A percentile compares a stretch with the other conserved stretches of the same genome.
These are phyloP conservation scores for Sebastes goodei DNA, from an alignment of 2,797 vertebrate genomes.

Conservation along the genomic window DNA sequence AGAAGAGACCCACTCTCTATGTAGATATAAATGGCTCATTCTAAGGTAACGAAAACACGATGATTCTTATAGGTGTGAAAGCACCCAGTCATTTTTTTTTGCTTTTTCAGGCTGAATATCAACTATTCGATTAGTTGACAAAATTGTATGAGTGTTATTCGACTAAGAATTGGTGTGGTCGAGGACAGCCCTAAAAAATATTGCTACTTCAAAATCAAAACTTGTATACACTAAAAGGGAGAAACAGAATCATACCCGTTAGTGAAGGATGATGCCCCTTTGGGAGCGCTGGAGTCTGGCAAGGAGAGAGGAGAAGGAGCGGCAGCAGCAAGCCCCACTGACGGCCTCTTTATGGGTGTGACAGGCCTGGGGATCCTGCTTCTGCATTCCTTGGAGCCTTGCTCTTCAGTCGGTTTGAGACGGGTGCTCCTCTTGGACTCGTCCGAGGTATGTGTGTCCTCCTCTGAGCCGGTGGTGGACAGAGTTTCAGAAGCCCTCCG, in stretches of 20 bases:
- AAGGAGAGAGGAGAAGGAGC: conserved; percentile 47
- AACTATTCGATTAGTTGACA: no score
- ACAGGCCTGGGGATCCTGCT: conserved; percentile 89
- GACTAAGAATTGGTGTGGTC: no score
- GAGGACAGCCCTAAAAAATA: no score
- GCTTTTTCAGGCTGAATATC: no score
- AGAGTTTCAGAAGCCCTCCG: conserved; percentile 87
- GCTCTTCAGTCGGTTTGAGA: conserved; percentile 67
- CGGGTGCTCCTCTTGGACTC: conserved; percentile 79
- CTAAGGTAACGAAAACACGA: no score
- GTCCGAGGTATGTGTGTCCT: conserved; percentile 89
- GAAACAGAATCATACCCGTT: conserved; percentile 81
- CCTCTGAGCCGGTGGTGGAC: conserved; percentile 91
- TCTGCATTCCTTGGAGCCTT: conserved; percentile 64
- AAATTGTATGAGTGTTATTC: no score
- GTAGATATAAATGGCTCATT: no score
- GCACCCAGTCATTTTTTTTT: no score
- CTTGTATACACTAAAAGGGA: background rate
- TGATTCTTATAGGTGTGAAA: no score
- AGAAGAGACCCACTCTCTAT: no score
- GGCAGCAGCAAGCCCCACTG: conserved; percentile 18
- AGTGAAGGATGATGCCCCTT: conserved; percentile 43
- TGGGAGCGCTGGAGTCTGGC: conserved; percentile 43
- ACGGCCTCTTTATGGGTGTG: conserved; percentile 57
- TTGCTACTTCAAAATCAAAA: background rate